These are phyloP conservation scores for Hemichromis elongatus DNA, from an alignment of 2,113 vertebrate genomes.

Conservation along the genomic window DNA sequence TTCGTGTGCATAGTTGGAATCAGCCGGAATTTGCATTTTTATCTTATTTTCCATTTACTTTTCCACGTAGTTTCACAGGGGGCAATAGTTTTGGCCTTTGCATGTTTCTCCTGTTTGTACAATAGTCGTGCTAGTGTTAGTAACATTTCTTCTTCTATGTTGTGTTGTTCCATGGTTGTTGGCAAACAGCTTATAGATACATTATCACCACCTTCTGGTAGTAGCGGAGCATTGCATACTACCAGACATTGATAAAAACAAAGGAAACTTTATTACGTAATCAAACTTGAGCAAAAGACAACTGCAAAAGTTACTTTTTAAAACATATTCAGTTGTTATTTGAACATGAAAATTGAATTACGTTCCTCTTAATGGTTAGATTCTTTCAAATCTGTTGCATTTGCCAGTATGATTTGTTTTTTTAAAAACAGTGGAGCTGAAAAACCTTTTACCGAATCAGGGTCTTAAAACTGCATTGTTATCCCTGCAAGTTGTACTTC, in stretches of 20 bases:
- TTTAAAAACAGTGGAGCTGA: accelerated
- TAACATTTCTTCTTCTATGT: not conserved
- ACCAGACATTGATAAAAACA: not conserved
- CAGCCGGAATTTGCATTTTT: not conserved
- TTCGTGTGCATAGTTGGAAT: not conserved
- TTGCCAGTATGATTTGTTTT: not conserved
- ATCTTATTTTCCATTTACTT: not conserved
- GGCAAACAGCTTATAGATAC: not conserved
- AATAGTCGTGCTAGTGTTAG: not conserved
- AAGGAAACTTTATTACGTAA: not conserved
- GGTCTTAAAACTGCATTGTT: not conserved
- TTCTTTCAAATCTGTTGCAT: not conserved
- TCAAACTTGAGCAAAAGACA: not conserved
- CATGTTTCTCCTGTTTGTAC: not conserved
- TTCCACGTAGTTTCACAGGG: not conserved
- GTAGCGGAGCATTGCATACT: not conserved
- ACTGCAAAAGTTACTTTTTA: not conserved
- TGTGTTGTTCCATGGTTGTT: not conserved
- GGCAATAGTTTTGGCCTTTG: not conserved
- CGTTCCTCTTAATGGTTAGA: not conserved
- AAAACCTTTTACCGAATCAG: not conserved
- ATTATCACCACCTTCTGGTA: not conserved
- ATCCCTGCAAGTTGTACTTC: not conserved
- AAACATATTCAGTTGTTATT: not conserved
- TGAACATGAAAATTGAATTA: not conserved